phyloP scores from a whole-genome alignment of 2,888 invertebrate genomes.

The Dermolepida albohirtum region DNA sequence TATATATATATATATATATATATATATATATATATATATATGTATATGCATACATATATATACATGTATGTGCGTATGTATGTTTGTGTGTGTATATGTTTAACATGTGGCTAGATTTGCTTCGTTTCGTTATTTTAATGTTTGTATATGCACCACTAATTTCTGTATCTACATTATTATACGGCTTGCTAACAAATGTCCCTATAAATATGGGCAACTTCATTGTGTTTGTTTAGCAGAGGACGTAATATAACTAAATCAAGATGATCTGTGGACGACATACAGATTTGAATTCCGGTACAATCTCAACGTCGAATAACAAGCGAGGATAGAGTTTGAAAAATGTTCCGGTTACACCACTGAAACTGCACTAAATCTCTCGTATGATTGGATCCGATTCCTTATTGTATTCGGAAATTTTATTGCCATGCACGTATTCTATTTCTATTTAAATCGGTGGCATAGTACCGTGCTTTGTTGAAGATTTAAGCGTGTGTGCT shows the following conservation, averaged over 20 bases:
- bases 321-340: conserved; percentile 28
- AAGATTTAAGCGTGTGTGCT: conserved; percentile 21
- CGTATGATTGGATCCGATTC: conserved; percentile 38
- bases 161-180: no score
- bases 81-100: no score
- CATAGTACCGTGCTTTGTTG: conserved; percentile 17
- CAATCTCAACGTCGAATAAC: conserved; percentile 11
- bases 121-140: no score
- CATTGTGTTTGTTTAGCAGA: conserved; percentile 15
- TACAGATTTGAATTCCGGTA: conserved; percentile 15
- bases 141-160: no score
- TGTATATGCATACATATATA: no score
- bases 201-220: not conserved
- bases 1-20: no score
- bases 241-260: conserved; percentile 13
- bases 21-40: no score
- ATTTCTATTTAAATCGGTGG: conserved; percentile 40
- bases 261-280: conserved; percentile 9
- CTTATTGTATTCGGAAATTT: conserved; percentile 36
- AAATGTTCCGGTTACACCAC: conserved; percentile 24
- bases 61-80: no score
- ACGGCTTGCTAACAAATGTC: no score
- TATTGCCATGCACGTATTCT: conserved; percentile 39
- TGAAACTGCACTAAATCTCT: conserved; percentile 33
- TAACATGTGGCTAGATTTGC: no score